Evolutionary conservation across 2,888 invertebrate species (phyloP), one percentile per base, ranked within the genome.

Genomic region (Scaptomyza reducta): DNA sequence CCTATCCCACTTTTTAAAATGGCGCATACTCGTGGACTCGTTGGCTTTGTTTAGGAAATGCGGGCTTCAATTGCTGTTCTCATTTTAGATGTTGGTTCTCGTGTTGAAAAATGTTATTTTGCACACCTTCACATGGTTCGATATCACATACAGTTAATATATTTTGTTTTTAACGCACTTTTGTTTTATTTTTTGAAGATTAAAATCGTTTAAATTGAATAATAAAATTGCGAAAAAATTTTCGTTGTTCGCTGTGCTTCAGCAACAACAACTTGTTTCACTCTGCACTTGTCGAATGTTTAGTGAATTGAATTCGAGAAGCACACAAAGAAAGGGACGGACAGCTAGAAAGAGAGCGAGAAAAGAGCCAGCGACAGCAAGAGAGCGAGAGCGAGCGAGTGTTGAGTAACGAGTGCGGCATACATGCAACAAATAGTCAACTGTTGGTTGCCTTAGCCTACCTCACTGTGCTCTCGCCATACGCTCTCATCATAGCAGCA

Each of bases 201-300:
- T 27, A 22, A 45, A 41, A 14, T 67, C 22, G 22, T 40, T 61
- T 45, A 10, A 33, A 58, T 45, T 38, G 41, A n/a, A 41, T 41
- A 42, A 45, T 41, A 51, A 71, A 76, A 75, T 61, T 71, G 54
- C 55, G 61, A 42, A 66, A 64, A 74, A 75, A 62, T 66, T 47
- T 66, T 47, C 87, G 82, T 76, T 82, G 87, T 64, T 84, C 79
- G 77, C 77, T 78, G 80, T 77, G 80, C 70, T 72, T 85, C 80
- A 86, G 84, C 88, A 86, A 85, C 84, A 85, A 85, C 84, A 85
- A 85, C 82, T 83, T 83, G 82, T 83, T 79, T 83, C 82, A 87
- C 87, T 83, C 87, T 83, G 87, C 84, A 85, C 84, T 85, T 85
- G 84, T 85, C 84, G 84, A 85, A 85, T 85, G 84, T 88, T 88